Evolutionary conservation across 53 echinoderm and acorn worm species (phyloP).

Genomic region (Holothuria leucospilota): DNA sequence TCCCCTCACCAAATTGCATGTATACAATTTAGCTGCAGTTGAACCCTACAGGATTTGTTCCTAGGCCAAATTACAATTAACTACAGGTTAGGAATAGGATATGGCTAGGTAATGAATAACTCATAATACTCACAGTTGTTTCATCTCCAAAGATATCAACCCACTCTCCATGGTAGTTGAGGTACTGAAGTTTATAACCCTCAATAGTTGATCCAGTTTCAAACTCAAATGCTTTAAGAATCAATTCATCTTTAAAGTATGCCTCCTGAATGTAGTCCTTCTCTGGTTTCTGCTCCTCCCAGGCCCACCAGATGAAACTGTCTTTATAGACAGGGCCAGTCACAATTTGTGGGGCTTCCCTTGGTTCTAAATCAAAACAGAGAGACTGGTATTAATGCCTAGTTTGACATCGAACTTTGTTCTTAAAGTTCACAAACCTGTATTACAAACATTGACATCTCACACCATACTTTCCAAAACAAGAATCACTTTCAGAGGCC

Average conservation of each 20-base stretch:
- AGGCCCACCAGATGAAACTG: not conserved
- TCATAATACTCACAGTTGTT: not conserved
- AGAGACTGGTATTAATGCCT: not conserved
- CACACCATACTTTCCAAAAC: no score
- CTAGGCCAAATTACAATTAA: no score
- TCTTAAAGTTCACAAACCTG: no score
- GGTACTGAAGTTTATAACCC: not conserved
- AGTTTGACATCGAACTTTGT: no score
- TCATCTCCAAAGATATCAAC: not conserved
- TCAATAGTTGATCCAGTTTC: not conserved
- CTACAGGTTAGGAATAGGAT: no score
- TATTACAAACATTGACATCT: no score
- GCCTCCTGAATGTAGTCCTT: conserved; percentile 1
- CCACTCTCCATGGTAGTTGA: not conserved
- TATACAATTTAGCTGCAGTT: no score
- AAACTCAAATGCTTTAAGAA: not conserved
- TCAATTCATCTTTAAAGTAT: not conserved
- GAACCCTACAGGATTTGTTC: no score
- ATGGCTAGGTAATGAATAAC: not conserved
- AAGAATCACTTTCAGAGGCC: no score
- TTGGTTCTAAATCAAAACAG: not conserved
- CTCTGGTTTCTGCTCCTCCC: not conserved
- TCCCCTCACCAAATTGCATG: no score
- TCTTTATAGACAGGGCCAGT: not conserved
- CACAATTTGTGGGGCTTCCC: conserved; percentile 11